Evolutionary conservation across 2,113 vertebrate species (phyloP).

Genomic region (Psophia crepitans): DNA sequence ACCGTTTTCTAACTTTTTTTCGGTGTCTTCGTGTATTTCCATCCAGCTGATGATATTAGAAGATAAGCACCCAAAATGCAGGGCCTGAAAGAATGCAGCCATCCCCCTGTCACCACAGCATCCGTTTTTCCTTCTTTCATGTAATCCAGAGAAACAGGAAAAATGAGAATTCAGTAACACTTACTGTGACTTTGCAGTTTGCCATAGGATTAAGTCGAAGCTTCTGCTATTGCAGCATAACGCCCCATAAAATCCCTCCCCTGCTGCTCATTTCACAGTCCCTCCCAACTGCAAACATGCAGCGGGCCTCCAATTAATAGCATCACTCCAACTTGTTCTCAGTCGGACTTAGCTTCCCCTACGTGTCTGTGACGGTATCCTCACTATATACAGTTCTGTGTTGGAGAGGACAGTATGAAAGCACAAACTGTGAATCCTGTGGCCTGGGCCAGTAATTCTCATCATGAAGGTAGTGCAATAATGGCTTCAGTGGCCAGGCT

Average conservation of each 20-base stretch:
- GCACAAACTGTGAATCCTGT: not conserved
- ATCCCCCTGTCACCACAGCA: not conserved
- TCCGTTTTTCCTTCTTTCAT: not conserved
- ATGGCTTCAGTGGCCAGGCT: not conserved
- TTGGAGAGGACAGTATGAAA: not conserved
- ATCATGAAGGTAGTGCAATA: not conserved
- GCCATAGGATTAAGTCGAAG: not conserved
- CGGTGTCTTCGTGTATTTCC: not conserved
- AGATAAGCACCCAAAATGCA: not conserved
- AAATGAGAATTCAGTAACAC: not conserved
- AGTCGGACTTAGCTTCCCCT: not conserved
- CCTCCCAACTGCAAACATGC: not conserved
- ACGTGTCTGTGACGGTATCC: fast-evolving
- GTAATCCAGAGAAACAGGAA: not conserved
- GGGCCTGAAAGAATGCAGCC: not conserved
- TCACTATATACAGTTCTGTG: fast-evolving
- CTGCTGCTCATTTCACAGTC: not conserved
- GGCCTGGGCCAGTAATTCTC: not conserved
- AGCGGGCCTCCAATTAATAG: fast-evolving
- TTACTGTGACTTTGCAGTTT: not conserved
- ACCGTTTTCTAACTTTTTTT: not conserved
- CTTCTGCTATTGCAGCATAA: not conserved
- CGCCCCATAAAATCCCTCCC: not conserved
- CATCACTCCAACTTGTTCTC: not conserved
- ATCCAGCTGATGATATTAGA: not conserved